Conservation (phyloP, 1,140 invertebrate species). For the Geopemphigus sp. region DNA sequence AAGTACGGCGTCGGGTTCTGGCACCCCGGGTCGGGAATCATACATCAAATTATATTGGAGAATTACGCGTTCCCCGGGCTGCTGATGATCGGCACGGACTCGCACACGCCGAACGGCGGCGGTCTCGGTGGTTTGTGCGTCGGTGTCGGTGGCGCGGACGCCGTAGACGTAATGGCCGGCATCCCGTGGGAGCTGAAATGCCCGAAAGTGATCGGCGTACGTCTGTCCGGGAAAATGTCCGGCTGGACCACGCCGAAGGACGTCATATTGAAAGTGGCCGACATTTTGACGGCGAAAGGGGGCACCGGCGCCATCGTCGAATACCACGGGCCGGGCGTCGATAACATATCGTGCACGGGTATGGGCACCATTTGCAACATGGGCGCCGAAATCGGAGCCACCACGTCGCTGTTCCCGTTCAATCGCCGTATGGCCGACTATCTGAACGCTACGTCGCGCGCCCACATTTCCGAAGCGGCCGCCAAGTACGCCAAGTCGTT, state of each 20-base stretch:
- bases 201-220: constrained; percentile 71
- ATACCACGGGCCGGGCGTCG: constrained; percentile 95
- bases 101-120: constrained; percentile 98
- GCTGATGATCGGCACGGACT: constrained; percentile 97
- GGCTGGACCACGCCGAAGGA: constrained; percentile 83
- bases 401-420: constrained; percentile 97
- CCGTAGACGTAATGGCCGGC: constrained; percentile 99
- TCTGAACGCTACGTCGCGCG: constrained; percentile 78
- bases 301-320: constrained; percentile 99
- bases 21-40: constrained; percentile 99
- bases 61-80: constrained; percentile 99
- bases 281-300: constrained; percentile 55
- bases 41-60: constrained; percentile 97
- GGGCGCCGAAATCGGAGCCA: constrained; percentile 99
- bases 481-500: constrained; percentile 71
- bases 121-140: constrained; percentile 97
- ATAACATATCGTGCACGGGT: constrained; percentile 95
- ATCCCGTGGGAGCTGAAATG: constrained; percentile 99
- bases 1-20: constrained; percentile 99
- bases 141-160: constrained; percentile 99
- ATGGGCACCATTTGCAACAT: constrained; percentile 99
- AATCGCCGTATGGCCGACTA: constrained; percentile 94
- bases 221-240: constrained; percentile 19
- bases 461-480: constrained; percentile 77
- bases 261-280: constrained; percentile 88